Evolutionary conservation across 1,140 invertebrate species (phyloP), one percentile per base, ranked within the genome.

Genomic region (Grapholita molesta): DNA sequence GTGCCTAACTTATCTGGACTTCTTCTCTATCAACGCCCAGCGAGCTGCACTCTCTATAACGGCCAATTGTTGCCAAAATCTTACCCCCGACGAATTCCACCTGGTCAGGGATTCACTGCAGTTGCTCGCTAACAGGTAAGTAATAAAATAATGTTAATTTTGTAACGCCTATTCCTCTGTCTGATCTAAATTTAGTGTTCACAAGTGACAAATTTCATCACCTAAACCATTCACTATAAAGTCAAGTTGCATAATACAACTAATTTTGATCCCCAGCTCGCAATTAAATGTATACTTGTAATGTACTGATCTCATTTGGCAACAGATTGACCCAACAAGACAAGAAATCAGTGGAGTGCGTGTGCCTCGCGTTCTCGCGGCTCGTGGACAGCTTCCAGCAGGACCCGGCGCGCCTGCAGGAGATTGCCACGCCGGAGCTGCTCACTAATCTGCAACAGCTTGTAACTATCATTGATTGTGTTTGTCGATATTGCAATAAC

Each of bases 331-430:
- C 96, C 1, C 97, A 99, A 90, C 97, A 98, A 85, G 99, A 99
- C 89, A 99, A 99, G 85, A 99, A 99, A 81, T 98, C 98, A 74
- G 97, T 99, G 12, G 99, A 99, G 84, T 98, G 97, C 85, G 97
- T 99, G 5, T 99, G 99, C 80, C 94, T 98, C 65, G 98, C 98
- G 21, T 99, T 99, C 91, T 97, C 97, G 73, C 94, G 99, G 15
- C 93, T 99, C 8, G 98, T 99, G 0, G 99, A 99, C 79, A 99
- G 98, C 88, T 98, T 98, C 88, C 98, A 99, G 85, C 94, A 96
- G 79, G 98, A 99, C 88, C 95, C 98, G 30, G 94, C 95, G 6
- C 95, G 96, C 72, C 92, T 99, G 53, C 97, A 98, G 84, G 98
- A 99, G 92, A 99, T 99, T 71, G 98, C 99, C 64, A 98, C 97